Evolutionary conservation across 2,888 invertebrate species (phyloP).

Genomic region (Idaea dimidiata): DNA sequence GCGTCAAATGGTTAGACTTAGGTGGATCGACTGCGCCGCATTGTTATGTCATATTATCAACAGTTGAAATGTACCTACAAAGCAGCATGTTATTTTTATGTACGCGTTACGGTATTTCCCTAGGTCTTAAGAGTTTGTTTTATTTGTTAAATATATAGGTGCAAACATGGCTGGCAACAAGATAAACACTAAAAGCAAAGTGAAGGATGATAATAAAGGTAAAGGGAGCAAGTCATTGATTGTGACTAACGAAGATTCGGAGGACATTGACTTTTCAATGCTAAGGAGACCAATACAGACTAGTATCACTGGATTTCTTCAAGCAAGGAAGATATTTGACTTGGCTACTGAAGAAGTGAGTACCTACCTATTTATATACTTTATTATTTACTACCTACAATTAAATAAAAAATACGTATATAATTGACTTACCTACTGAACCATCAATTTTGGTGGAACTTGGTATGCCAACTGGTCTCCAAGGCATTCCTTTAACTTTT

Average conservation of each 20-base stretch:
- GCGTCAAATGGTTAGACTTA: conserved; percentile 1
- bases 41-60: conserved; percentile 1
- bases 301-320: conserved; percentile 84
- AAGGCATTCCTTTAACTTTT: no score
- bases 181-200: conserved; percentile 63
- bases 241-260: conserved; percentile 59
- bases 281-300: conserved; percentile 85
- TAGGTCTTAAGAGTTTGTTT: background rate
- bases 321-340: conserved; percentile 86
- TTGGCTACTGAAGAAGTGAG: conserved; percentile 88
- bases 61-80: background rate
- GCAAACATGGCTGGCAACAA: conserved; percentile 67
- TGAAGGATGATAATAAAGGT: conserved; percentile 64
- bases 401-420: background rate
- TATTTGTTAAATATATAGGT: background rate
- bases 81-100: background rate
- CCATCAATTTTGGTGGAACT: no score
- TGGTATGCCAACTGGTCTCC: no score
- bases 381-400: background rate
- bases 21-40: background rate
- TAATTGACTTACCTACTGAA: no score
- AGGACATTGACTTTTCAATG: conserved; percentile 77
- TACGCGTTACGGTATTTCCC: background rate
- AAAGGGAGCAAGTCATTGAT: conserved; percentile 52
- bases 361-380: conserved; percentile 4